phyloP scores from a whole-genome alignment of 2,113 vertebrate species.

The Psettodes erumei region DNA sequence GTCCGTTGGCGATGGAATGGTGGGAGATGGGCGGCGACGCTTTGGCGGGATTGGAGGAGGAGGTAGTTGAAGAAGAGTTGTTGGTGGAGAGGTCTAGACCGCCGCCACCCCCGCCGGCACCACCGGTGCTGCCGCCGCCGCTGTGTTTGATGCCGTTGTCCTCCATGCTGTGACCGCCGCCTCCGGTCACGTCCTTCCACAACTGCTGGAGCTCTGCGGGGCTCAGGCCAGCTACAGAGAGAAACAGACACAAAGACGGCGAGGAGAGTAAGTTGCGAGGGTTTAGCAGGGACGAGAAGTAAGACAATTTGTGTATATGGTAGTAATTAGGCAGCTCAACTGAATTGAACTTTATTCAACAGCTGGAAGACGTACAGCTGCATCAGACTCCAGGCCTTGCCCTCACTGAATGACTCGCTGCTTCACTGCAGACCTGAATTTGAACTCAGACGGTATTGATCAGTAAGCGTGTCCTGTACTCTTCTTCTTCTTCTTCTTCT shows the following conservation, averaged over 20 bases:
- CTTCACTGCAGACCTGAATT: background rate
- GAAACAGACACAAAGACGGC: background rate
- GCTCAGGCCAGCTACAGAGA: constrained; percentile 92
- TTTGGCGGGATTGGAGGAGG: constrained; percentile 98
- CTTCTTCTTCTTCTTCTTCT: background rate
- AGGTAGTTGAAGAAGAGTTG: constrained; percentile 98
- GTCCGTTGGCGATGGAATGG: constrained; percentile 97
- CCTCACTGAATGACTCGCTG: background rate
- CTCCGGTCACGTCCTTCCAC: constrained; percentile 96
- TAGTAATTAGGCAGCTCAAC: too few relatives aligned
- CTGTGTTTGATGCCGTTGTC: constrained; percentile 76
- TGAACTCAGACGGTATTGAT: background rate
- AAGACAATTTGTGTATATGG: too few relatives aligned
- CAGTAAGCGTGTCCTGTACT: background rate
- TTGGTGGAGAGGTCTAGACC: constrained; percentile 97
- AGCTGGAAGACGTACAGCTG: constrained; percentile 11
- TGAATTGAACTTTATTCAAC: constrained; percentile 17
- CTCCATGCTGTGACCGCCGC: constrained; percentile 65
- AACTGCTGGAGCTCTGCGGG: constrained; percentile 98
- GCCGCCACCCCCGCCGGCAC: constrained; percentile 39
- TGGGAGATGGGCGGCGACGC: constrained; percentile 97
- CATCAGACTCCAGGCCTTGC: constrained; percentile 16
- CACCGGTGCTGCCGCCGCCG: constrained; percentile 68
- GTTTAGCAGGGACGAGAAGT: background rate
- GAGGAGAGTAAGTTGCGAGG: background rate